Conservation (phyloP, 2,113 vertebrate species). For the Gymnocephalus cernua region DNA sequence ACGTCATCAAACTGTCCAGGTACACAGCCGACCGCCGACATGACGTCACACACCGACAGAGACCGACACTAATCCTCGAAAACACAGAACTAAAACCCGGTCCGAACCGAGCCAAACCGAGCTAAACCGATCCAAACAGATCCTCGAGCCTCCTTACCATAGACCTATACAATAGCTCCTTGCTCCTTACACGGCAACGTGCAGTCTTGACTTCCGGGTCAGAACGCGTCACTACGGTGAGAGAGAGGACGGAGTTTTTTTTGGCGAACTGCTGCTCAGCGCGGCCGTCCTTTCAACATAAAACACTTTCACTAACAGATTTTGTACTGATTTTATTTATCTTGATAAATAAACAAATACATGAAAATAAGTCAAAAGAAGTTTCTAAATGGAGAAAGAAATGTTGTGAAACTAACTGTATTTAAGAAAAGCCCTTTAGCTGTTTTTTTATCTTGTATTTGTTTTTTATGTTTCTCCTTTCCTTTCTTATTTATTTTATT, state of each 20-base stretch:
- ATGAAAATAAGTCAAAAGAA: too few species aligned
- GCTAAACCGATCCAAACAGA: not conserved
- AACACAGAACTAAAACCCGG: not conserved
- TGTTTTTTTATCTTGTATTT: too few species aligned
- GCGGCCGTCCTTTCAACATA: not conserved
- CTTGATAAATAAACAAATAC: too few species aligned
- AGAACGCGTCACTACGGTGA: slow-evolving; percentile 37
- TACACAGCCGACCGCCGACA: slow-evolving; percentile 41
- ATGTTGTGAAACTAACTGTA: too few species aligned
- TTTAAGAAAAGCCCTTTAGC: too few species aligned
- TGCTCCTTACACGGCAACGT: slow-evolving; percentile 21
- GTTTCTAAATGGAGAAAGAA: too few species aligned
- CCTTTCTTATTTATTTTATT: too few species aligned
- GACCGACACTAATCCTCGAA: not conserved
- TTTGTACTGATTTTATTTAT: too few species aligned
- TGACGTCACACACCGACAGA: slow-evolving; percentile 22
- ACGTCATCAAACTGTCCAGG: slow-evolving; percentile 77
- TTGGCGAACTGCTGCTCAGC: not conserved
- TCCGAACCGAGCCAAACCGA: too few species aligned
- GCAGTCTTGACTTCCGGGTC: slow-evolving; percentile 23
- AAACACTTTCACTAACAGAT: too few species aligned
- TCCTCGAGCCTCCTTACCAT: not conserved
- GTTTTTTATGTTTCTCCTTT: too few species aligned
- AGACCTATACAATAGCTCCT: too few species aligned
- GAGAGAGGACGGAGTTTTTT: not conserved